A percentile compares a stretch with the other conserved stretches of the same genome.
Conservation (phyloP, 2,113 vertebrate genomes). For the Leptocoma aspasia region DNA sequence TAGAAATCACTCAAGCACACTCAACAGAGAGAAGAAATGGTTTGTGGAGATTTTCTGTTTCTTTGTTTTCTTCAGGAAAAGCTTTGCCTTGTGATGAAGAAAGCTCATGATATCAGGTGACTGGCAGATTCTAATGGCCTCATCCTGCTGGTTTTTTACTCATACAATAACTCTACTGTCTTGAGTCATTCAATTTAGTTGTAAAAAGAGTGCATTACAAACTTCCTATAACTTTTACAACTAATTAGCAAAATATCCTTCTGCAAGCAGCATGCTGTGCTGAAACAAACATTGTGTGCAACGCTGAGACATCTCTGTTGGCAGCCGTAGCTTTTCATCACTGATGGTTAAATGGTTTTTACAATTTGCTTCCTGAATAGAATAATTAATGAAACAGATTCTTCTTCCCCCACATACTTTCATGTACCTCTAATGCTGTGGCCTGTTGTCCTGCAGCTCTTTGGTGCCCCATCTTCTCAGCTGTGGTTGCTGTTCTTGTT, state of each 20-base stretch:
- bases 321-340: background rate
- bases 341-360: background rate
- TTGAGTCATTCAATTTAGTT: background rate
- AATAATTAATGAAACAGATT: background rate
- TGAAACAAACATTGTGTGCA: background rate
- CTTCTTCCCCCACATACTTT: background rate
- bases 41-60: background rate
- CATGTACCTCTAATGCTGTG: background rate
- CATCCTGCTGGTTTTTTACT: background rate
- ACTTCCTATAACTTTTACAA: background rate
- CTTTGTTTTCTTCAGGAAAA: background rate
- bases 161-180: background rate
- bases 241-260: background rate
- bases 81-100: background rate
- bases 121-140: background rate
- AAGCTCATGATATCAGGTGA: background rate
- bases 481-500: background rate
- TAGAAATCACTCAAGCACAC: background rate
- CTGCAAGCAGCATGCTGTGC: background rate
- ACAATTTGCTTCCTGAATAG: background rate
- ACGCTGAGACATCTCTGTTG: fast-evolving
- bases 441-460: background rate
- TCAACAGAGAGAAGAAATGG: background rate
- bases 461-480: background rate
- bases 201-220: background rate